These are phyloP conservation scores for Drosophila nikananu DNA, from an alignment of 1,140 invertebrate genomes.

Conservation along the genomic window DNA sequence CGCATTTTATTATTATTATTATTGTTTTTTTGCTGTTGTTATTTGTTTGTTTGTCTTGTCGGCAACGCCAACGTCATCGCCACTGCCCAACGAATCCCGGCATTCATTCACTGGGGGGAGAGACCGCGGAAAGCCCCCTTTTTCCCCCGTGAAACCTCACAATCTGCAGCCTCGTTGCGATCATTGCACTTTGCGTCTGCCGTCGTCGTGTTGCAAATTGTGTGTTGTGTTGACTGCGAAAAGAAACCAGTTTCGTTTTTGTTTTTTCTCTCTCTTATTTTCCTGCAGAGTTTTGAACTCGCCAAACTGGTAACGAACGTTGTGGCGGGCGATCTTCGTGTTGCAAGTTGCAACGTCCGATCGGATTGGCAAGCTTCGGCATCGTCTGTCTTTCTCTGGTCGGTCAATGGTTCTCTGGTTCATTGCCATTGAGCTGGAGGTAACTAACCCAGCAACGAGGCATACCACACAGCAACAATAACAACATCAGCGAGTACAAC, in stretches of 20 bases:
- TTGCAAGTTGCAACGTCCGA: constrained; percentile 63
- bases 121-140: not conserved
- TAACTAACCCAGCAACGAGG: constrained; percentile 81
- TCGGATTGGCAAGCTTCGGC: constrained; percentile 23
- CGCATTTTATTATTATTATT: constrained; percentile 34
- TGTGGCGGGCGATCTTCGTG: constrained; percentile 36
- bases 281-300: constrained; percentile 32
- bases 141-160: constrained; percentile 5
- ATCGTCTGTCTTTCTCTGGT: constrained; percentile 64
- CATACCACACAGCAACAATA: constrained; percentile 44
- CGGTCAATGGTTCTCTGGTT: constrained; percentile 85
- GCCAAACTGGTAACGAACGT: constrained; percentile 45
- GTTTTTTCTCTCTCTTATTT: not conserved
- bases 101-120: constrained; percentile 19
- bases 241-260: constrained; percentile 62
- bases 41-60: constrained; percentile 24
- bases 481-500: constrained; percentile 34
- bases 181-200: constrained; percentile 77
- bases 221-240: constrained; percentile 48
- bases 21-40: constrained; percentile 7
- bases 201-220: constrained; percentile 74
- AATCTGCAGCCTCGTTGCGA: constrained; percentile 66
- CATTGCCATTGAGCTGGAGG: constrained; percentile 84
- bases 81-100: constrained; percentile 49
- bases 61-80: constrained; percentile 29